phyloP scores from a whole-genome alignment of 2,797 vertebrate species.

The Cirrhinus mrigala region DNA sequence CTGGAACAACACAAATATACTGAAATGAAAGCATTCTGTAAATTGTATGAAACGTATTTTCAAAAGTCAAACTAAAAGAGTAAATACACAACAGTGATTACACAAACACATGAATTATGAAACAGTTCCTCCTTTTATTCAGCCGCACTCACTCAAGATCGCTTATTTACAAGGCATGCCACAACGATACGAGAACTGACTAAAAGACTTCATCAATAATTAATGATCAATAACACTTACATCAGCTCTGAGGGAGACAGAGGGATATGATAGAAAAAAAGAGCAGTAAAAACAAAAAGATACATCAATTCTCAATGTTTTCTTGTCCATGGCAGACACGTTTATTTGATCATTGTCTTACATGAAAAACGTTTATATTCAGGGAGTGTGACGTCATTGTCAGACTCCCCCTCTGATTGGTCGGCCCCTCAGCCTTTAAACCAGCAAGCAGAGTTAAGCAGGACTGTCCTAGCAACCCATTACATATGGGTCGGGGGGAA shows the following conservation, averaged over 20 bases:
- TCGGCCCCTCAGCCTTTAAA: slow-evolving; percentile 52
- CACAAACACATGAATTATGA: slow-evolving; percentile 69
- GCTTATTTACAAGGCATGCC: slow-evolving; percentile 90
- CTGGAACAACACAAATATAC: too few relatives aligned
- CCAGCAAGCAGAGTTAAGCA: slow-evolving; percentile 33
- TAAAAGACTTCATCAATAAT: slow-evolving; percentile 76
- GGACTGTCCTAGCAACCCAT: slow-evolving; percentile 60
- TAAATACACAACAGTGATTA: neutral
- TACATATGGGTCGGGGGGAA: slow-evolving; percentile 23
- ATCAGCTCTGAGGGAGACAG: slow-evolving; percentile 72
- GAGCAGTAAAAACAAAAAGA: slow-evolving; percentile 67
- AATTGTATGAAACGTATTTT: too few relatives aligned
- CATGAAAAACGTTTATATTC: slow-evolving; percentile 67
- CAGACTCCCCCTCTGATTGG: slow-evolving; percentile 47
- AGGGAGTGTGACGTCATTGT: slow-evolving; percentile 56
- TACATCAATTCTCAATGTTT: slow-evolving; percentile 66
- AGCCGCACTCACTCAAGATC: slow-evolving; percentile 82
- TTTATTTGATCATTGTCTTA: slow-evolving; percentile 67
- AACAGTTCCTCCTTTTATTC: slow-evolving; percentile 87
- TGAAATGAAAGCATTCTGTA: too few relatives aligned
- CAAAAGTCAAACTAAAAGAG: neutral
- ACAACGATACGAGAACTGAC: slow-evolving; percentile 84
- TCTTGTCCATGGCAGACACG: slow-evolving; percentile 65
- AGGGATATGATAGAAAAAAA: slow-evolving; percentile 40
- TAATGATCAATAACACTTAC: slow-evolving; percentile 71